Conservation (phyloP, 2,888 invertebrate genomes). For the Nomada lathburiana region DNA sequence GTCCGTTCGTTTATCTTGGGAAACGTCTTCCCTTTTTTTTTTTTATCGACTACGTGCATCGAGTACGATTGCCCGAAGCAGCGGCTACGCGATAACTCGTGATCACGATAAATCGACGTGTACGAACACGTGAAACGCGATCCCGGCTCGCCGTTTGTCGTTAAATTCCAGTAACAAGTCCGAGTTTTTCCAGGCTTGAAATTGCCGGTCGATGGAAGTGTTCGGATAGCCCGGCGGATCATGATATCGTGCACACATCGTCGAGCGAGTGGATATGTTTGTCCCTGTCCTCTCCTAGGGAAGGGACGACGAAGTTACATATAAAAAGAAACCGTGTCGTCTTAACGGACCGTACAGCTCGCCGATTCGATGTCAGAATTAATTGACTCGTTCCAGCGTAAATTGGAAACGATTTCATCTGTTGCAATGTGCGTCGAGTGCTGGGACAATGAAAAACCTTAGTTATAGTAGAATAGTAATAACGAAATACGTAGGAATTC, state of each 20-base stretch:
- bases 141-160: constrained; percentile 27
- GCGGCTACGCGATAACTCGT: constrained; percentile 28
- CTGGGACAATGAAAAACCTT: too few species aligned
- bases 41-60: constrained; percentile 39
- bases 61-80: constrained; percentile 6
- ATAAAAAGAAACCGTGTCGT: background rate
- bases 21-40: constrained; percentile 27
- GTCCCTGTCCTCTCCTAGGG: background rate
- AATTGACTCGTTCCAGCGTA: background rate
- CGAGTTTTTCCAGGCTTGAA: constrained; percentile 20
- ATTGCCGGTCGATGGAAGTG: constrained; percentile 4
- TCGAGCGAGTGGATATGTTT: background rate
- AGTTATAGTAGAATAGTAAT: too few species aligned
- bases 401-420: too few species aligned
- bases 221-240: constrained; percentile 18
- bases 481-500: too few species aligned
- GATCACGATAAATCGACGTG: constrained; percentile 41
- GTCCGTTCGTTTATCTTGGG: constrained; percentile 4
- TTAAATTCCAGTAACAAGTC: constrained; percentile 35
- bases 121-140: constrained; percentile 24
- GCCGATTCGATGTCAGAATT: background rate
- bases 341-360: background rate
- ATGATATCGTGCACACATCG: constrained; percentile 21
- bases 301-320: background rate
- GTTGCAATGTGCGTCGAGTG: too few species aligned